phyloP scores from a whole-genome alignment of 2,888 invertebrate species.

The Xestia ashworthii region DNA sequence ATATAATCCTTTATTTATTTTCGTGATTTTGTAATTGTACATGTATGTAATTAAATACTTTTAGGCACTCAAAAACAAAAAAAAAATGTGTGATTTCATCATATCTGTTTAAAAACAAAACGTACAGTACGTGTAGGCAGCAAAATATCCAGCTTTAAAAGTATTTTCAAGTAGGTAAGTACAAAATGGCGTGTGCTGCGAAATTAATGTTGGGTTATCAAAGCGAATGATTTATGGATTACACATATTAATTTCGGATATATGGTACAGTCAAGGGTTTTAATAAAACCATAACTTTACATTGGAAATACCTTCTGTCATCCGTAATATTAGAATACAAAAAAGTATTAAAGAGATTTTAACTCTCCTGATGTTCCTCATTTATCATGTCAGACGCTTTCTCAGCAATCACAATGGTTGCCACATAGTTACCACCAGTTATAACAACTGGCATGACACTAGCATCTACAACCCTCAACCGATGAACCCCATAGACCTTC shows the following conservation, averaged over 20 bases:
- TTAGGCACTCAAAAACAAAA: background rate
- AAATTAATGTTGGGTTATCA: background rate
- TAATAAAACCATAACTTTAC: background rate
- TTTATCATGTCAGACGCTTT: slow-evolving; percentile 43
- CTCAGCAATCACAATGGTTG: slow-evolving; percentile 39
- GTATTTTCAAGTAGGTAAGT: background rate
- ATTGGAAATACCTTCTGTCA: background rate
- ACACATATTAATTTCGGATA: background rate
- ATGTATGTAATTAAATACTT: background rate
- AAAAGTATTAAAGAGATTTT: background rate
- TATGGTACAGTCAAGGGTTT: background rate
- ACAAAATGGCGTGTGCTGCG: background rate
- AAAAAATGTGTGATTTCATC: background rate
- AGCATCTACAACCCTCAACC: slow-evolving; percentile 18
- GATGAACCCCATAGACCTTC: too few relatives aligned
- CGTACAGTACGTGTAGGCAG: too few relatives aligned
- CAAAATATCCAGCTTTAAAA: background rate
- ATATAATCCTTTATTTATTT: too few relatives aligned
- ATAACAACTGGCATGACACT: slow-evolving; percentile 34
- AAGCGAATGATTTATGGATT: background rate
- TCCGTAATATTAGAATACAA: background rate
- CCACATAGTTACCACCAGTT: slow-evolving; percentile 21
- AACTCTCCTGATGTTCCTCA: background rate
- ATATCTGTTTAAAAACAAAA: background rate
- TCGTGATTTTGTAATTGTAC: background rate